Evolutionary conservation across 2,113 vertebrate species (phyloP), one percentile per base, ranked within the genome.

Genomic region (Psephotus haematonotus): DNA sequence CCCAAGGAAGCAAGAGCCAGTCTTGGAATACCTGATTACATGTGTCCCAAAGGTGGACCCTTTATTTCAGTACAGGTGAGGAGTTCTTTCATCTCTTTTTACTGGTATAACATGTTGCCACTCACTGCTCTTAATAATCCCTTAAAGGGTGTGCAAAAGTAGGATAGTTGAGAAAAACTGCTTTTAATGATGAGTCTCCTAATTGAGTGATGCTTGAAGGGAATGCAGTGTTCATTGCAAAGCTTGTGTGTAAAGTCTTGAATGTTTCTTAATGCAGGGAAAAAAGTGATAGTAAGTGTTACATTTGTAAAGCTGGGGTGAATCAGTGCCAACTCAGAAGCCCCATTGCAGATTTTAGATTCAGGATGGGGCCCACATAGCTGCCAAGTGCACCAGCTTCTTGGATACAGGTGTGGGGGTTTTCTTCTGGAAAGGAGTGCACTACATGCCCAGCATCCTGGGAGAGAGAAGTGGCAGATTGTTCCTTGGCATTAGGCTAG

Each of bases 351-450:
- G 57, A 39, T 25, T 46, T 41, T 8, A 43, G 10, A 35, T 27
- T 72, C 8, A 19, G 27, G 62, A 43, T 79, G 50, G 52, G 44
- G 20, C 23, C 24, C 11, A 55, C 18, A 27, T 20, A 43, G 10
- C 27, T 80, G 17, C 15, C 15, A 74, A 18, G n/a, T 78, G n/a
- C 11, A 37, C 8, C 20, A 59, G 31, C 5, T 9, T 15, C 50
- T 68, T 81, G 8, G 16, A 13, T 1, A 11, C 35, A 33, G 14
- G 44, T 1, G 1, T 3, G 2, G 33, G 33, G 22, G 9, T 35
- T 44, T 82, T 50, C 25, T 20, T 72, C 25, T 55, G 43, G 17
- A 47, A 27, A 50, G 75, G 25, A 0, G 1, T 57, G 27, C 0
- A 0, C 7, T 67, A 28, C 7, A n/a, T 76, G 31, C 7, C 15